phyloP scores from a whole-genome alignment of 2,113 vertebrate genomes.

The Ardeotis arabs region DNA sequence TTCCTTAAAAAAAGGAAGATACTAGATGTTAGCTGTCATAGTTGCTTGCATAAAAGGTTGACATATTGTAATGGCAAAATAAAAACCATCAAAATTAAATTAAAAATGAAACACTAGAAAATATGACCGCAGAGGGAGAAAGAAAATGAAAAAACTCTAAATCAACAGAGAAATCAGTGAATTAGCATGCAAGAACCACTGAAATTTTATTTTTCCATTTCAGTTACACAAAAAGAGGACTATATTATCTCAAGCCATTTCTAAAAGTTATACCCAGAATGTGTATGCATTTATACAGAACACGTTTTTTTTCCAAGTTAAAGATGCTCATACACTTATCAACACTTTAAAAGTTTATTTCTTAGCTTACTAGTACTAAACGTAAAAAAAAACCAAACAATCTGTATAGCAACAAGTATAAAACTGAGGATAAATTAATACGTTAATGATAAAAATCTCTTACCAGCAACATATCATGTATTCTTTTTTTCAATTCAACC shows the following conservation, averaged over 20 bases:
- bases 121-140: background rate
- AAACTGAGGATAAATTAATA: background rate
- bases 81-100: background rate
- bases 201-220: background rate
- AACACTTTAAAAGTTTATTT: background rate
- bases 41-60: background rate
- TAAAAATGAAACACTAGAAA: background rate
- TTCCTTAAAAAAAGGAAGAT: conserved; percentile 77
- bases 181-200: background rate
- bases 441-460: conserved; percentile 27
- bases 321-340: background rate
- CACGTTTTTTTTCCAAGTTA: background rate
- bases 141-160: background rate
- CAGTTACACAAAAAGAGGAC: background rate
- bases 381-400: background rate
- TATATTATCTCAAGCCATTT: background rate
- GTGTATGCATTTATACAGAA: background rate
- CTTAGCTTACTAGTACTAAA: background rate
- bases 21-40: background rate
- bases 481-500: conserved; percentile 85
- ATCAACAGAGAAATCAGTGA: background rate
- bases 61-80: background rate
- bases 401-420: background rate
- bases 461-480: conserved; percentile 89
- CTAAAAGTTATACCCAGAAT: background rate